These are phyloP conservation scores for Eulacestoma nigropectus DNA, from an alignment of 2,113 vertebrate genomes.

Conservation along the genomic window DNA sequence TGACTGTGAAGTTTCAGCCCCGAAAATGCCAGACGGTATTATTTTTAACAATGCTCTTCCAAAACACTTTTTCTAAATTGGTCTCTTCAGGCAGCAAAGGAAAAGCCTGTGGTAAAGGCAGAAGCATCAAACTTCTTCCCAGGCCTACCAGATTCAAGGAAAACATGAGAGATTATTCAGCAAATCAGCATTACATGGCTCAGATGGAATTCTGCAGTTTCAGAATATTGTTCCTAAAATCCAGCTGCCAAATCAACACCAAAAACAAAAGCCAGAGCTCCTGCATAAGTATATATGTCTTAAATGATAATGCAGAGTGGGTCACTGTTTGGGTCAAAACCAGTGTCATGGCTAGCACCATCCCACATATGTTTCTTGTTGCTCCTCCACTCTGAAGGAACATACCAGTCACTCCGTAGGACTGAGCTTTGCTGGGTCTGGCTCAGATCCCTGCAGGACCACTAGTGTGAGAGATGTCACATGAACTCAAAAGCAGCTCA, in stretches of 20 bases:
- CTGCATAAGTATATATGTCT: background rate
- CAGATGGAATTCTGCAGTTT: background rate
- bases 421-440: background rate
- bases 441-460: background rate
- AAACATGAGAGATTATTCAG: background rate
- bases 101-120: background rate
- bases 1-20: background rate
- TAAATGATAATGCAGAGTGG: background rate
- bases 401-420: background rate
- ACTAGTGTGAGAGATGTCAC: background rate
- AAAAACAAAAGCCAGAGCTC: background rate
- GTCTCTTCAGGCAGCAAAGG: background rate
- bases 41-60: background rate
- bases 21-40: background rate
- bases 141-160: background rate
- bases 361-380: background rate
- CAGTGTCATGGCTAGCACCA: background rate
- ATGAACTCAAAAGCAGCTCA: background rate
- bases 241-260: background rate
- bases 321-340: background rate
- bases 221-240: background rate
- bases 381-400: background rate
- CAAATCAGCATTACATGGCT: background rate
- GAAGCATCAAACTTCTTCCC: background rate
- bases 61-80: background rate